Conservation (phyloP, 2,888 invertebrate species). For the Catotricha subobsoleta region DNA sequence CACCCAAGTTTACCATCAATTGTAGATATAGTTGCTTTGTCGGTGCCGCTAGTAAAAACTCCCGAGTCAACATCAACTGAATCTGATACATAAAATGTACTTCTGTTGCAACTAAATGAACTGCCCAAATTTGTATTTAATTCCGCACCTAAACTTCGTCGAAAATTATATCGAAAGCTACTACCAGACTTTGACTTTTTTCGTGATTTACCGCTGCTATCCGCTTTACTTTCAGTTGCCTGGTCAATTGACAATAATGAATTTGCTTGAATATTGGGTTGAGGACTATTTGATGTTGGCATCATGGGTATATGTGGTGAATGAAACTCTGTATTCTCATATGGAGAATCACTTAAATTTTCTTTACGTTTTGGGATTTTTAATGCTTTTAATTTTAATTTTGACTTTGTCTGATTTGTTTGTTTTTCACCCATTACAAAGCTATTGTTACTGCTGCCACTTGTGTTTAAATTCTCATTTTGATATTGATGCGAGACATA, state of each 20-base stretch:
- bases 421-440: too few species aligned
- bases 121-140: constrained; percentile 35
- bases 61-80: constrained; percentile 46
- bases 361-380: constrained; percentile 6
- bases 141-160: constrained; percentile 33
- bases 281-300: neutral
- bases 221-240: neutral
- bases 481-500: constrained; percentile 14
- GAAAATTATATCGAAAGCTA: constrained; percentile 41
- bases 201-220: constrained; percentile 11
- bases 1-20: too few species aligned
- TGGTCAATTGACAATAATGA: neutral
- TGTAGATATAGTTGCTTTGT: constrained; percentile 19
- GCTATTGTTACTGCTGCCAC: too few species aligned
- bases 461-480: constrained; percentile 8
- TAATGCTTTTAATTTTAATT: constrained; percentile 8
- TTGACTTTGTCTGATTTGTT: constrained; percentile 11
- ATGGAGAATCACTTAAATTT: constrained; percentile 15
- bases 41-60: constrained; percentile 34
- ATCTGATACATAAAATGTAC: constrained; percentile 54
- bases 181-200: constrained; percentile 32
- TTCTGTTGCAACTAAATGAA: constrained; percentile 33
- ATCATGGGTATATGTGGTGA: constrained; percentile 13
- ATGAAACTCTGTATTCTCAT: constrained; percentile 21
- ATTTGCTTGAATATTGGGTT: neutral